A percentile compares a stretch with the other conserved stretches of the same genome.
These are phyloP conservation scores for Drosophila recens DNA, from an alignment of 2,888 invertebrate species.

Conservation along the genomic window DNA sequence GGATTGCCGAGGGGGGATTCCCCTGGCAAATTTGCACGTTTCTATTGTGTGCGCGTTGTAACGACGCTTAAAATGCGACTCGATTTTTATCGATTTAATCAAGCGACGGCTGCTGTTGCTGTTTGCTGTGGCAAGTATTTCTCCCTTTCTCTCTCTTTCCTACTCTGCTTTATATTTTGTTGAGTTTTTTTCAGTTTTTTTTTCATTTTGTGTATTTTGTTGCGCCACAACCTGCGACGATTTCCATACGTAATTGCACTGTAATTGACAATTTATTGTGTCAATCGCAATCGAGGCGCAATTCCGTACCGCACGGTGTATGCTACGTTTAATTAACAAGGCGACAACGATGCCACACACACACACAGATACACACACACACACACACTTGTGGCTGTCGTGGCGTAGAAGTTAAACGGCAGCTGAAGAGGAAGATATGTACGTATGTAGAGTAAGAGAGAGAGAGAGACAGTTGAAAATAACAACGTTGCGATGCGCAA, in stretches of 20 bases:
- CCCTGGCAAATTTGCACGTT: constrained; percentile 69
- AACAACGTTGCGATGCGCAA: constrained; percentile 14
- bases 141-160: background rate
- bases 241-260: constrained; percentile 82
- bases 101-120: constrained; percentile 55
- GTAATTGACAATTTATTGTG: constrained; percentile 83
- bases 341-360: constrained; percentile 70
- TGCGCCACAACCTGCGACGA: constrained; percentile 57
- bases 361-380: background rate
- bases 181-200: constrained; percentile 9
- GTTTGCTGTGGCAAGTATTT: constrained; percentile 32
- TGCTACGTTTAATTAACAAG: constrained; percentile 79
- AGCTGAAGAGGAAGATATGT: background rate
- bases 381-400: background rate
- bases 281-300: constrained; percentile 80
- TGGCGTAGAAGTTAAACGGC: constrained; percentile 1
- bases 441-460: background rate
- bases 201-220: constrained; percentile 33
- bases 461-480: constrained; percentile 11
- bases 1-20: constrained; percentile 6
- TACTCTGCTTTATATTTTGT: constrained; percentile 9
- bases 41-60: constrained; percentile 71
- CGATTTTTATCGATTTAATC: constrained; percentile 81
- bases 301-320: constrained; percentile 64
- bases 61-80: constrained; percentile 69